Conservation (phyloP, 2,113 vertebrate genomes). For the Neogobius melanostomus region DNA sequence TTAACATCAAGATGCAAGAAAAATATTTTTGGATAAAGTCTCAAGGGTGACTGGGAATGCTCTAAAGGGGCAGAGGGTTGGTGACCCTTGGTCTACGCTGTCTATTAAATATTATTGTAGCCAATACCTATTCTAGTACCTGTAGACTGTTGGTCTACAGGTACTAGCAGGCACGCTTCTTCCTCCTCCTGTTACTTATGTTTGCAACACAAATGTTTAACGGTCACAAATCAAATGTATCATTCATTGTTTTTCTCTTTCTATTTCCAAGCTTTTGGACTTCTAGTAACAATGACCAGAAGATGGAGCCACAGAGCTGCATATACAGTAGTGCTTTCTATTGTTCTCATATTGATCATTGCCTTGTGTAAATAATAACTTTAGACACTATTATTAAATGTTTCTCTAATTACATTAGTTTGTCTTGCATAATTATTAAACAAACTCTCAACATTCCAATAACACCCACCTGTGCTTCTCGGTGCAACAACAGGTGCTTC, state of each 20-base stretch:
- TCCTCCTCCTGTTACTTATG: too few relatives aligned
- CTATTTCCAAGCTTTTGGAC: slow-evolving; percentile 67
- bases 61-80: too few relatives aligned
- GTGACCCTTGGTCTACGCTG: too few relatives aligned
- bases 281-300: slow-evolving; percentile 61
- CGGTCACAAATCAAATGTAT: too few relatives aligned
- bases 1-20: too few relatives aligned
- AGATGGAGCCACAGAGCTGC: slow-evolving; percentile 64
- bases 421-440: slow-evolving; percentile 18
- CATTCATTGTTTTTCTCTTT: slow-evolving; percentile 1
- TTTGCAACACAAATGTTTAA: too few relatives aligned
- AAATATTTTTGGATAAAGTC: too few relatives aligned
- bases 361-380: slow-evolving; percentile 22
- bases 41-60: too few relatives aligned
- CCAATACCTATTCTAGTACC: too few relatives aligned
- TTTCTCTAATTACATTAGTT: slow-evolving; percentile 13
- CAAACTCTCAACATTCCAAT: slow-evolving; percentile 23
- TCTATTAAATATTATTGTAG: too few relatives aligned
- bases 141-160: too few relatives aligned
- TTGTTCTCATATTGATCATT: not conserved
- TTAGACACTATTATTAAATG: slow-evolving; percentile 13
- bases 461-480: slow-evolving; percentile 69
- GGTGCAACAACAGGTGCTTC: slow-evolving; percentile 77
- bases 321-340: not conserved
- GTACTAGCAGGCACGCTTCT: too few relatives aligned